Evolutionary conservation across 2,113 vertebrate species (phyloP).

Genomic region (Sylvietta virens): DNA sequence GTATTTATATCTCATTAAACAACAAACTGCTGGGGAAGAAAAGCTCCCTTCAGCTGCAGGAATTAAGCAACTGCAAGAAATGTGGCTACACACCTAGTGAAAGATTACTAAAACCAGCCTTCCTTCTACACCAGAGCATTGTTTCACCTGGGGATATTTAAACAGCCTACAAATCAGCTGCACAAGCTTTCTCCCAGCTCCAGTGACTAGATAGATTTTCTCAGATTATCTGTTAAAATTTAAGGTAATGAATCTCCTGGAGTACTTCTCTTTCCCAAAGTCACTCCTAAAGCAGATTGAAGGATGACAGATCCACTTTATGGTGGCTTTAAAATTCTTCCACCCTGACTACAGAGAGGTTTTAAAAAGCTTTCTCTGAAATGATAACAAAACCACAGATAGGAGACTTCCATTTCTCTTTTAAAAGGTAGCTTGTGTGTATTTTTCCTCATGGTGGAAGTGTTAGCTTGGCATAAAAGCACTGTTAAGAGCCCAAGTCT

Average conservation of each 20-base stretch:
- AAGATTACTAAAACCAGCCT: not conserved
- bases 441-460: not conserved
- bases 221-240: not conserved
- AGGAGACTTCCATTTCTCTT: not conserved
- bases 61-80: not conserved
- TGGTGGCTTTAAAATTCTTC: not conserved
- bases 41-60: not conserved
- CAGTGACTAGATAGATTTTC: not conserved
- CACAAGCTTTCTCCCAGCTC: not conserved
- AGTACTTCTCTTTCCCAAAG: not conserved
- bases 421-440: not conserved
- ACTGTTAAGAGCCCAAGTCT: not conserved
- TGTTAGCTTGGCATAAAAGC: not conserved
- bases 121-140: not conserved
- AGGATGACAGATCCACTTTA: not conserved
- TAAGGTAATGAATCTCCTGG: fast-evolving
- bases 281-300: not conserved
- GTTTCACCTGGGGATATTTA: not conserved
- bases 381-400: not conserved
- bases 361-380: not conserved
- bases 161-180: not conserved
- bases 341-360: not conserved
- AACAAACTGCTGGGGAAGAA: not conserved
- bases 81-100: not conserved
- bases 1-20: not conserved